Conservation (phyloP, 2,113 vertebrate genomes). For the Grammatotria lemairii region DNA sequence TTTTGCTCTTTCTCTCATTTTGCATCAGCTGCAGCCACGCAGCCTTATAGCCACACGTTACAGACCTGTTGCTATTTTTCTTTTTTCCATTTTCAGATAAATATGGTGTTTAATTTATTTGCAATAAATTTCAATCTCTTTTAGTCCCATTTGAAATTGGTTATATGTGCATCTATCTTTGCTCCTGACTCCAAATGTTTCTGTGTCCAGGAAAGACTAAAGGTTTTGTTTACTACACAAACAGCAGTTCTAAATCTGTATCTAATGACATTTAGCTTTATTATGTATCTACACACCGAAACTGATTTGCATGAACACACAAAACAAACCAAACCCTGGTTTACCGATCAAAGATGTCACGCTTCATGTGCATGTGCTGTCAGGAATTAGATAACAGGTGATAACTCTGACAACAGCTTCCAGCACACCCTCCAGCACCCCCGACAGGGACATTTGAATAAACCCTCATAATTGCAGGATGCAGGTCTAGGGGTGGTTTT, state of each 20-base stretch:
- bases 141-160: not conserved
- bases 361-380: not conserved
- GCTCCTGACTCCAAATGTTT: not conserved
- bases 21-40: not conserved
- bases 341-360: not conserved
- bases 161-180: not conserved
- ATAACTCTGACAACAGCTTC: not conserved
- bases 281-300: not conserved
- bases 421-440: not conserved
- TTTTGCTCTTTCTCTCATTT: not conserved
- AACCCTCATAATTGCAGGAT: not conserved
- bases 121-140: not conserved
- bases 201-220: not conserved
- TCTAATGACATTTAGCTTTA: not conserved
- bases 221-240: not conserved
- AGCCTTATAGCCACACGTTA: not conserved
- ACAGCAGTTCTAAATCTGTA: not conserved
- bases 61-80: not conserved
- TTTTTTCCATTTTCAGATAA: not conserved
- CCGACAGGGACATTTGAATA: not conserved
- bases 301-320: not conserved
- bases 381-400: not conserved
- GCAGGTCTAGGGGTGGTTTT: not conserved
- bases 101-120: not conserved
- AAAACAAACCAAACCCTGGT: not conserved